Evolutionary conservation across 2,888 invertebrate species (phyloP).

Genomic region (Julus scanicus): DNA sequence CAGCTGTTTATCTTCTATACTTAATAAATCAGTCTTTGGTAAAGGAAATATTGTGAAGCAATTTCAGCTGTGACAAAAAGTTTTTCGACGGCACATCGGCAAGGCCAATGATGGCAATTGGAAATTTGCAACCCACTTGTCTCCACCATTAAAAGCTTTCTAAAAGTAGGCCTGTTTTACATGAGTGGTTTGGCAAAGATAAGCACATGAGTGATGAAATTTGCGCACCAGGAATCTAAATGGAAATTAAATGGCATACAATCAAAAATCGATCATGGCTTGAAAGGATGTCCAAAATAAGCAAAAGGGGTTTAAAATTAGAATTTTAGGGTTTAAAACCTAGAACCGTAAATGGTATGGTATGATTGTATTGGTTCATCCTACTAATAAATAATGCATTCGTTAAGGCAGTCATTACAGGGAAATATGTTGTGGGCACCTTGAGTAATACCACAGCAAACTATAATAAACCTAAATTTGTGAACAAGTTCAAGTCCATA

Average conservation of each 20-base stretch:
- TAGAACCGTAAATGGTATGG: no score
- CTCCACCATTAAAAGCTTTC: background rate
- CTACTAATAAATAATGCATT: no score
- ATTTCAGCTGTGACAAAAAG: background rate
- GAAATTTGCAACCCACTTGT: background rate
- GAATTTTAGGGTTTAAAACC: background rate
- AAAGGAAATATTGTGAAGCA: no score
- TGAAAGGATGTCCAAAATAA: background rate
- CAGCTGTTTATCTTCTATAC: no score
- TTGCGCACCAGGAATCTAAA: background rate
- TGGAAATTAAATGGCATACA: background rate
- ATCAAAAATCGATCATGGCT: background rate
- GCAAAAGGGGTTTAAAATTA: background rate
- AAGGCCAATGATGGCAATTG: background rate
- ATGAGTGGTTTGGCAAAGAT: slow-evolving; percentile 19
- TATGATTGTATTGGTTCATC: no score
- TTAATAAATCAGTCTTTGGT: no score
- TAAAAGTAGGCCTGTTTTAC: background rate
- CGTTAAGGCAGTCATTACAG: no score
- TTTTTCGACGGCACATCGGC: background rate
- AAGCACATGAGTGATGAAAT: background rate
- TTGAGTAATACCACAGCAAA: no score
- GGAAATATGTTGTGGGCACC: no score
- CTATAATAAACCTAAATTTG: no score
- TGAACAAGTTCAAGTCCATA: no score